Evolutionary conservation across 2,888 invertebrate species (phyloP).

Genomic region (Drosophila melanosoma): DNA sequence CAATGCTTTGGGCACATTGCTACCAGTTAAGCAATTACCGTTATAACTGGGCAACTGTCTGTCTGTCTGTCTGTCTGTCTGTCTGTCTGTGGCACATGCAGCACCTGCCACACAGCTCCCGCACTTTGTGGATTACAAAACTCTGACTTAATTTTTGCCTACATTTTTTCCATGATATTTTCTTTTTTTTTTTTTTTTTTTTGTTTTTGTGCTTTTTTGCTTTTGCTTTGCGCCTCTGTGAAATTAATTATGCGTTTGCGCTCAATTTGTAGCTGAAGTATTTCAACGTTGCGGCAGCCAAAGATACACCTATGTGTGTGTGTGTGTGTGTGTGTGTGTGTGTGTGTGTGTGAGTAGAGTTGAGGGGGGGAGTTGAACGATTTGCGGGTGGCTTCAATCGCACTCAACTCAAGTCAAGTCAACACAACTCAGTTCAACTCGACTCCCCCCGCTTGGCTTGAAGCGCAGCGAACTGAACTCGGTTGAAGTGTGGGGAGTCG

Average conservation of each 20-base stretch:
- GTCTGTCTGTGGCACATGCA: constrained; percentile 36
- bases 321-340: neutral
- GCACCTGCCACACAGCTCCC: constrained; percentile 48
- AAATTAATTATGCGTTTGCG: constrained; percentile 82
- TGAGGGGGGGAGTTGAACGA: constrained; percentile 64
- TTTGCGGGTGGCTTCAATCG: constrained; percentile 65
- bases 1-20: constrained; percentile 24
- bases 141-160: constrained; percentile 69
- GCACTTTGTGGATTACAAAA: constrained; percentile 73
- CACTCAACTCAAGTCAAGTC: neutral
- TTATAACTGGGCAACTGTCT: constrained; percentile 40
- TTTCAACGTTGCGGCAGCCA: constrained; percentile 32
- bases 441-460: constrained; percentile 45
- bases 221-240: constrained; percentile 39
- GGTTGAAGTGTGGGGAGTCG: constrained; percentile 42
- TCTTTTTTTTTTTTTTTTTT: constrained; percentile 15
- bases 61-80: constrained; percentile 30
- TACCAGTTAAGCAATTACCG: constrained; percentile 64
- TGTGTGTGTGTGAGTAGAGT: neutral
- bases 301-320: constrained; percentile 16
- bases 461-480: constrained; percentile 59
- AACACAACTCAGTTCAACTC: constrained; percentile 8
- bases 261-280: constrained; percentile 80
- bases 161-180: constrained; percentile 55
- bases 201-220: constrained; percentile 3